phyloP scores from a whole-genome alignment of 2,888 invertebrate genomes.

The Phytoseiulus persimilis region DNA sequence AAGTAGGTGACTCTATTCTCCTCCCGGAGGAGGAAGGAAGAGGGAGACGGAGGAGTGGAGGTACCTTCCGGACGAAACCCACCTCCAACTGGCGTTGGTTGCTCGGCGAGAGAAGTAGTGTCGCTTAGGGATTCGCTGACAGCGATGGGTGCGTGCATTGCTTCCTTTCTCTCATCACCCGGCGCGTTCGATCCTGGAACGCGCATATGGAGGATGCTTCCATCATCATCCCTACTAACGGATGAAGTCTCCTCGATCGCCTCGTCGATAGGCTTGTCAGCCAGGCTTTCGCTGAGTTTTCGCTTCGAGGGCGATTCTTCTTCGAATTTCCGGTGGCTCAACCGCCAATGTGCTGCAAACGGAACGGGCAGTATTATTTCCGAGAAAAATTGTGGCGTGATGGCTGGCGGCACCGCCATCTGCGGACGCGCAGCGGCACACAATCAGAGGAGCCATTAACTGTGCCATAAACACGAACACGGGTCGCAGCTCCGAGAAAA shows the following conservation, averaged over 20 bases:
- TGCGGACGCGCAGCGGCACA: background rate
- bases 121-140: slow-evolving; percentile 37
- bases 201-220: background rate
- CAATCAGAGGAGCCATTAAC: background rate
- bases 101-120: slow-evolving; percentile 14
- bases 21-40: no score
- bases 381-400: background rate
- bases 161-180: background rate
- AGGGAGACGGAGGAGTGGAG: background rate
- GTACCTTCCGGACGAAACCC: background rate
- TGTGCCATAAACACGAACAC: background rate
- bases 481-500: background rate
- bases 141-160: slow-evolving; percentile 13
- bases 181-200: background rate
- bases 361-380: background rate
- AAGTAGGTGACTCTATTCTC: no score
- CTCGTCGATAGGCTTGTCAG: slow-evolving; percentile 38
- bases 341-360: slow-evolving; percentile 25
- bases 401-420: background rate
- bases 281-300: slow-evolving; percentile 14
- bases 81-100: slow-evolving; percentile 15
- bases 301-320: slow-evolving; percentile 37
- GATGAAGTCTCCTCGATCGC: slow-evolving; percentile 29
- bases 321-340: slow-evolving; percentile 34
- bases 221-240: background rate